A percentile compares a stretch with the other conserved stretches of the same genome.
These are phyloP conservation scores for Boloria selene DNA, from an alignment of 2,888 invertebrate species.

Conservation along the genomic window DNA sequence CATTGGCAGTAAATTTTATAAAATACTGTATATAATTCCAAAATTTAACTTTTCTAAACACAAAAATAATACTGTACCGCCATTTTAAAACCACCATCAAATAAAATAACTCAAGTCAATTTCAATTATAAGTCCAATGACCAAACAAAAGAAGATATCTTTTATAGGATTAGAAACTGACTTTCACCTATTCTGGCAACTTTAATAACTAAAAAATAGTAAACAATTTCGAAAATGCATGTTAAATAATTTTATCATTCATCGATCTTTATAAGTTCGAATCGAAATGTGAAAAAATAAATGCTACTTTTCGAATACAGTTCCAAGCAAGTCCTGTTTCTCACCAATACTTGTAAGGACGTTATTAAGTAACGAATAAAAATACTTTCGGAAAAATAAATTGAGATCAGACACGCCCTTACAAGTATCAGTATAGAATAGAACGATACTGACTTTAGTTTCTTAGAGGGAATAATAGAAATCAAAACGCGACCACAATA, in stretches of 20 bases:
- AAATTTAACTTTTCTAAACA: conserved; percentile 3
- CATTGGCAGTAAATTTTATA: too few relatives aligned
- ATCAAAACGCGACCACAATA: not conserved
- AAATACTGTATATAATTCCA: too few relatives aligned
- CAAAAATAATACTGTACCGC: too few relatives aligned
- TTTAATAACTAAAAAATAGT: too few relatives aligned
- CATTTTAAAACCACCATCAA: too few relatives aligned
- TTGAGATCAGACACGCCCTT: conserved; percentile 75
- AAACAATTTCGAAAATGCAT: too few relatives aligned
- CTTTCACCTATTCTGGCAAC: too few relatives aligned
- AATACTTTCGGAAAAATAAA: conserved; percentile 55
- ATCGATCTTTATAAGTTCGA: conserved; percentile 46
- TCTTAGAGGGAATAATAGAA: not conserved
- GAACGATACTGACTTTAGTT: not conserved
- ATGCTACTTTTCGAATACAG: conserved; percentile 51
- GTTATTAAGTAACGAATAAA: conserved; percentile 56
- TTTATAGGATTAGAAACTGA: too few relatives aligned
- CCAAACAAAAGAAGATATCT: too few relatives aligned
- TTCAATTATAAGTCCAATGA: too few relatives aligned
- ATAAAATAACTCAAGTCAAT: too few relatives aligned
- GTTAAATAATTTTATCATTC: conserved; percentile 40
- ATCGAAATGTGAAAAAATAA: conserved; percentile 68
- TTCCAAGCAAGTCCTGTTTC: conserved; percentile 40
- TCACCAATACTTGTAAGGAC: conserved; percentile 69
- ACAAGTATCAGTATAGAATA: conserved; percentile 60